Evolutionary conservation across 2,797 vertebrate species (phyloP).

Genomic region (Rallus crepitans): DNA sequence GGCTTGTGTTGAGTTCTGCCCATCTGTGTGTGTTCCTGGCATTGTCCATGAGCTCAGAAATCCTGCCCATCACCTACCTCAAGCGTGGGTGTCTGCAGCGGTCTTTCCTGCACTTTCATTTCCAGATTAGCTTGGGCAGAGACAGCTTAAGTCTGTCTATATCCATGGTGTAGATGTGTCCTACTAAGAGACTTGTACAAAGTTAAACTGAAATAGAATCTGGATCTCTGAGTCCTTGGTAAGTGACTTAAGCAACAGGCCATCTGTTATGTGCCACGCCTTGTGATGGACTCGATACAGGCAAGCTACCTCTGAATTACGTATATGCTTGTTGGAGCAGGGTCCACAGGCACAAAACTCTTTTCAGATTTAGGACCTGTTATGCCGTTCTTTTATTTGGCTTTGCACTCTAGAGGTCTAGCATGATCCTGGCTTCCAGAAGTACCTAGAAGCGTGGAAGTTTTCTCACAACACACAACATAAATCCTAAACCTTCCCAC

Average conservation of each 20-base stretch:
- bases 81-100: not conserved
- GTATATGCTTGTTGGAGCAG: fast-evolving
- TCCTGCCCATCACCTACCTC: not conserved
- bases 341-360: not conserved
- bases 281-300: not conserved
- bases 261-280: not conserved
- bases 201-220: slow-evolving; percentile 43
- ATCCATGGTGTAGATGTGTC: slow-evolving; percentile 9
- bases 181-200: slow-evolving; percentile 19
- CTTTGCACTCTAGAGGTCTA: not conserved
- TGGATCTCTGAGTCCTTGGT: not conserved
- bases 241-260: slow-evolving; percentile 36
- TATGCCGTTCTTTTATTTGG: not conserved
- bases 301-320: not conserved
- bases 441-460: not conserved
- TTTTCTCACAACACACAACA: not conserved
- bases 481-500: not conserved
- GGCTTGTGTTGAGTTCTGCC: not conserved
- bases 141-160: slow-evolving; percentile 13
- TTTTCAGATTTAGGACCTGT: not conserved
- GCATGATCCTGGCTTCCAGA: not conserved
- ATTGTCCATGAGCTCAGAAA: not conserved
- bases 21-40: not conserved
- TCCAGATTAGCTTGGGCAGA: slow-evolving; percentile 34
- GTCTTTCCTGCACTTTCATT: slow-evolving; percentile 27